Percentiles rank a stretch among this genome's conserved stretches.
These are phyloP conservation scores for Pseudoatta argentina DNA, from an alignment of 1,140 invertebrate genomes.

Conservation along the genomic window DNA sequence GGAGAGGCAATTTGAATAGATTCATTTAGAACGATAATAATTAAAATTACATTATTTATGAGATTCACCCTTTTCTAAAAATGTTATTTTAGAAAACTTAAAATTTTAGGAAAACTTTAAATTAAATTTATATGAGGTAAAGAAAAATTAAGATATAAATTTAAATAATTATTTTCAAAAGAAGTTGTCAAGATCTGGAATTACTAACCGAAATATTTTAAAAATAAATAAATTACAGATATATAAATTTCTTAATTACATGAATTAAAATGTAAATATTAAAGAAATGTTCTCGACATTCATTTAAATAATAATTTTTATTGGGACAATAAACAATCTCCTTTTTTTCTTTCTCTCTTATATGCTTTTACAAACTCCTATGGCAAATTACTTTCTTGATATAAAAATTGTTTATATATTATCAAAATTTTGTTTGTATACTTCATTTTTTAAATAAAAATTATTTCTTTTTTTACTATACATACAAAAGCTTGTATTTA, in stretches of 20 bases:
- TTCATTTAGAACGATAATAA: conserved; percentile 20
- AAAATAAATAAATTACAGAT: not conserved
- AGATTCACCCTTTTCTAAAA: not conserved
- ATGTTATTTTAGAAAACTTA: not conserved
- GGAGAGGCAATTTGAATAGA: not conserved
- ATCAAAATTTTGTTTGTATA: not conserved
- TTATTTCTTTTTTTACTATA: not conserved
- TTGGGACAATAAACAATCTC: not conserved
- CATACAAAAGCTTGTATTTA: not conserved
- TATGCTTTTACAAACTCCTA: not conserved
- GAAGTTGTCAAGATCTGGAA: not conserved
- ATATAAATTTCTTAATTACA: not conserved
- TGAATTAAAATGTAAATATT: not conserved
- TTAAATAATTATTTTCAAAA: not conserved
- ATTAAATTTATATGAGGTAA: not conserved
- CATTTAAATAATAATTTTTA: not conserved
- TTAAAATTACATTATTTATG: conserved; percentile 14
- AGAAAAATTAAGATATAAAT: not conserved
- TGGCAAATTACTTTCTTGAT: not conserved
- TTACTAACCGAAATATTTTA: not conserved
- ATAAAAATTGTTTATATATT: conserved; percentile 6
- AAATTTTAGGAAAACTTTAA: not conserved
- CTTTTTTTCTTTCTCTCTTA: not conserved
- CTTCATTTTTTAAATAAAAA: not conserved
- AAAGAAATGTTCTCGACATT: not conserved